phyloP scores from a whole-genome alignment of 1,140 invertebrate genomes.

The Drosophila ananassae region DNA sequence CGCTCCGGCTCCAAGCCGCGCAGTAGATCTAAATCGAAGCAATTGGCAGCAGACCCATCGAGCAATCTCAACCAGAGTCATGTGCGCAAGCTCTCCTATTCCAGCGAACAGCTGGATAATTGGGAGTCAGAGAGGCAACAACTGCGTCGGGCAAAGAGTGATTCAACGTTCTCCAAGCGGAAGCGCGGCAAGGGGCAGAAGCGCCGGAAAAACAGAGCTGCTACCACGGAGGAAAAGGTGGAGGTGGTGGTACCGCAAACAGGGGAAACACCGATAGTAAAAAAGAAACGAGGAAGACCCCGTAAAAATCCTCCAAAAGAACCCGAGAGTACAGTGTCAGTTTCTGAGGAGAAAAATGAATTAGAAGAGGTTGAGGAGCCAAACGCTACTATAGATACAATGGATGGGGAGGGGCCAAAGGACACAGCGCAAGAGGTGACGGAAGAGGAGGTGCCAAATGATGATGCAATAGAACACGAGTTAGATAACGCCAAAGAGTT shows the following conservation, averaged over 20 bases:
- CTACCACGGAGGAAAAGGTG: slow-evolving; percentile 30
- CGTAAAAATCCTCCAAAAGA: slow-evolving; percentile 10
- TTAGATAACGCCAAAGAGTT: slow-evolving; percentile 36
- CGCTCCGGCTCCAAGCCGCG: slow-evolving; percentile 59
- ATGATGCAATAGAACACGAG: slow-evolving; percentile 8
- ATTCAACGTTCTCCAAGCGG: slow-evolving; percentile 22
- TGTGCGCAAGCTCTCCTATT: slow-evolving; percentile 65
- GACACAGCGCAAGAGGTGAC: neutral
- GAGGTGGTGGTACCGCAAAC: neutral
- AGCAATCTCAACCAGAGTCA: slow-evolving; percentile 19
- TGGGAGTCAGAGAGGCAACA: neutral
- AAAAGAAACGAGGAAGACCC: slow-evolving; percentile 41
- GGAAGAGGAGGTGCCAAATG: neutral
- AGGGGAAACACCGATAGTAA: neutral
- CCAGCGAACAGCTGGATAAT: slow-evolving; percentile 51
- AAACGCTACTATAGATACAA: neutral
- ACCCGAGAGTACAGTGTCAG: neutral
- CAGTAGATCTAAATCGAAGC: slow-evolving; percentile 46
- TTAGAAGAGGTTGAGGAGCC: neutral
- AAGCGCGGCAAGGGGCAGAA: neutral
- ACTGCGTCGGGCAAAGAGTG: slow-evolving; percentile 41
- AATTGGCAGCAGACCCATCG: slow-evolving; percentile 11
- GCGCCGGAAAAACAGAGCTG: slow-evolving; percentile 14
- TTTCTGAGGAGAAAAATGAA: neutral
- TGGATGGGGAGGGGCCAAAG: neutral